Evolutionary conservation across 2,797 vertebrate genomes (phyloP).

Genomic region (Triplophysa yarkandensis): DNA sequence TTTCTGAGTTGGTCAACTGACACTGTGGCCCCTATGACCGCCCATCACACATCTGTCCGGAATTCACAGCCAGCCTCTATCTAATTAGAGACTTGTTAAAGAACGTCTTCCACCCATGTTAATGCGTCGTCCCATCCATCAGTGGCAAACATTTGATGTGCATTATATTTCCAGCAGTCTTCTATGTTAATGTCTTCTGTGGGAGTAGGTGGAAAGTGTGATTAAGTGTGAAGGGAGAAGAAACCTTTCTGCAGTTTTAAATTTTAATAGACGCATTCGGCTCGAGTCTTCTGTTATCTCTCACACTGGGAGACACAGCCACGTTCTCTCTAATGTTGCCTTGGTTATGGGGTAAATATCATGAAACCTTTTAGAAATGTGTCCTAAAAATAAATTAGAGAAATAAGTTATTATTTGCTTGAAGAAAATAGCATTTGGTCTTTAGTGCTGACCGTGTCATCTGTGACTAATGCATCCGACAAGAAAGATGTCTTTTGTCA

Average conservation of each 20-base stretch:
- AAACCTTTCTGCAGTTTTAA: conserved; percentile 19
- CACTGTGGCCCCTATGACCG: conserved; percentile 19
- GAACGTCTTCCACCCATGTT: conserved; percentile 28
- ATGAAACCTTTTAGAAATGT: not conserved
- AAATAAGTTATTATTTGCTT: not conserved
- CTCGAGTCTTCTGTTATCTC: conserved; percentile 11
- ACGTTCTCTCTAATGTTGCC: not conserved
- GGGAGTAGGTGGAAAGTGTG: conserved; percentile 23
- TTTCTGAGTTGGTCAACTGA: conserved; percentile 7
- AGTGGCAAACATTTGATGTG: not conserved
- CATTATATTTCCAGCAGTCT: conserved; percentile 23
- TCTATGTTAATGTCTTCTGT: conserved; percentile 27
- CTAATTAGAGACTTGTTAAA: conserved; percentile 39
- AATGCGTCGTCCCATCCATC: not conserved
- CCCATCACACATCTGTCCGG: conserved; percentile 29
- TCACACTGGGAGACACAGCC: conserved; percentile 3
- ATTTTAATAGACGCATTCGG: conserved; percentile 21
- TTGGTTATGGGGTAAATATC: not conserved
- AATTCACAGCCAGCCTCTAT: conserved; percentile 28
- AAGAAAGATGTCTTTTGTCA: too few species aligned
- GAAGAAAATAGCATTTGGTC: not conserved
- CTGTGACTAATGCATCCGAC: not conserved
- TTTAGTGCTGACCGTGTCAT: not conserved
- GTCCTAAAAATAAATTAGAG: not conserved
- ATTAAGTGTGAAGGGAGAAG: conserved; percentile 12